phyloP scores from a whole-genome alignment of 2,113 vertebrate genomes.

The Syrrhaptes paradoxus region DNA sequence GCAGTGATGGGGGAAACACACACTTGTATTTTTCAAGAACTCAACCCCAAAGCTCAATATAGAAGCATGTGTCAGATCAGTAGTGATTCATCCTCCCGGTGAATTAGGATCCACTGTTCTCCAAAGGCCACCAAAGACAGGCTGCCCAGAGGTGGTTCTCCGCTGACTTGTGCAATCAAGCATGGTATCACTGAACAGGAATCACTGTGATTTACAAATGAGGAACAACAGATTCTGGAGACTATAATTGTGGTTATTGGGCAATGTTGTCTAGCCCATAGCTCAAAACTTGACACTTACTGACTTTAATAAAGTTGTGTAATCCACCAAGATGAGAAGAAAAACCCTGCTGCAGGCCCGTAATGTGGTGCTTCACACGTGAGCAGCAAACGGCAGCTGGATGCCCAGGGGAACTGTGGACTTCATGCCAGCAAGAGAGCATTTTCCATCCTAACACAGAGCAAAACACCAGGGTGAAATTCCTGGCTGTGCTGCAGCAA shows the following conservation, averaged over 20 bases:
- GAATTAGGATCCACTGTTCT: not conserved
- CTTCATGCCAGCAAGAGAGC: not conserved
- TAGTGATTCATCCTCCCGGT: not conserved
- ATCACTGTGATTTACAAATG: slow-evolving; percentile 69
- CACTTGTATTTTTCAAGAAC: not conserved
- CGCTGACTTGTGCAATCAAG: not conserved
- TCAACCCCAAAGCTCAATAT: rapidly evolving
- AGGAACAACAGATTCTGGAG: slow-evolving; percentile 70
- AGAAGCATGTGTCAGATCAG: not conserved
- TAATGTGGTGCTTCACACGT: not conserved
- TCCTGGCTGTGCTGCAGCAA: not conserved
- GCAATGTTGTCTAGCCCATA: slow-evolving; percentile 65
- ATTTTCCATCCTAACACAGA: slow-evolving; percentile 8
- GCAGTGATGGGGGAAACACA: rapidly evolving
- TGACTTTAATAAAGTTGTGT: slow-evolving; percentile 63
- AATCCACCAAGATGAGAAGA: slow-evolving; percentile 16
- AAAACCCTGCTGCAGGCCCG: not conserved
- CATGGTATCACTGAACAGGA: slow-evolving; percentile 18
- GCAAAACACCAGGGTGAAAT: slow-evolving; percentile 2
- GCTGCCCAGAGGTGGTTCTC: not conserved
- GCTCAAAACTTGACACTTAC: slow-evolving; percentile 72
- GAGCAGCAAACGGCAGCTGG: slow-evolving; percentile 1
- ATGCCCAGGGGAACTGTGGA: slow-evolving; percentile 37
- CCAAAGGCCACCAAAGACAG: not conserved
- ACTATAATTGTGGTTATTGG: slow-evolving; percentile 70